Base-by-base conservation (phyloP, 1,140 invertebrate genomes). In the Parapsyche elsis region DNA sequence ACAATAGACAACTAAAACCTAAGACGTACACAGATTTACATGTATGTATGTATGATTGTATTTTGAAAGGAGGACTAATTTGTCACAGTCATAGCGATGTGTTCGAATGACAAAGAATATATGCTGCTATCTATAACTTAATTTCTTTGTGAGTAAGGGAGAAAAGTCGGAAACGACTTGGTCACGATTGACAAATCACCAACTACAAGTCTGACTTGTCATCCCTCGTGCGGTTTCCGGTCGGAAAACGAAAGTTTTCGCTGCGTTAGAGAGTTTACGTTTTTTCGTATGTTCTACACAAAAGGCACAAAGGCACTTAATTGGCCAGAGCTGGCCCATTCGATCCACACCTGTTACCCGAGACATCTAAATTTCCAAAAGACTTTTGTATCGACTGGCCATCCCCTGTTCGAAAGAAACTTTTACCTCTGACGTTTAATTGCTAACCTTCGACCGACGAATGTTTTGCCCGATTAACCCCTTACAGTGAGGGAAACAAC, bases 311-410 rank as follows among this genome's bases (percentile, higher is more conserved):
- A 67, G 24, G 64, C 64, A 23, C 64, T 67, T 67, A 67, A 67
- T 67, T 67, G 64, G 64, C 19, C 64, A 23, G 7, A 67, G 21
- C 24, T 24, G 57, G 64, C 64, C 21, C 64, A 14, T 19, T 67
- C 64, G 21, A 26, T 26, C 64, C 23, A 67, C 64, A 67, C 64
- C 64, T 67, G 64, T 67, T 67, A 67, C 64, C 49, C 49, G 49
- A 67, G 24, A 23, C 64, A 23, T 67, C 64, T 67, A 30, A 67
- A 67, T 67, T 67, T 67, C 64, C 64, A 67, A 24, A 61, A 23
- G 59, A 14, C 14, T 12, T 67, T 30, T 30, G 64, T 67, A 23
- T 24, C 10, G 23, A 19, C 57, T 19, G 16, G 16, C 16, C 14
- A 61, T 2, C 9, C 49, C 16, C 16, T 9, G n/a, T 9, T 5